Evolutionary conservation across 2,888 invertebrate species (phyloP).

Genomic region (Lucinisca nassula): DNA sequence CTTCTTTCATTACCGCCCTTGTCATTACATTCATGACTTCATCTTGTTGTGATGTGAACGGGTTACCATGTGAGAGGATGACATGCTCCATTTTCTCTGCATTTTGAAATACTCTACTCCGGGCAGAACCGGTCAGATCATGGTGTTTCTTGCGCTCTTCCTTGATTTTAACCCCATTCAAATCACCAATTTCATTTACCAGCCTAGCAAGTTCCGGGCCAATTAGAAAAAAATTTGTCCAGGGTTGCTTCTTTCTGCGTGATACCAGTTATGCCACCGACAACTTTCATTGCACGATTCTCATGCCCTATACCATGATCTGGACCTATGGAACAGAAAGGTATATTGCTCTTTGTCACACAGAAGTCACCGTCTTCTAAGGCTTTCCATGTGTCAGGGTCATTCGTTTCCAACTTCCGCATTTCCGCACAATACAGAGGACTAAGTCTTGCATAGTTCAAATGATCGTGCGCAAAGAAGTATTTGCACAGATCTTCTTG

Average conservation of each 20-base stretch:
- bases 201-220: not conserved
- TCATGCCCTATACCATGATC: not conserved
- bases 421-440: not conserved
- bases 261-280: not conserved
- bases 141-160: not conserved
- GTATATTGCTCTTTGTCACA: constrained; percentile 11
- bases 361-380: not conserved
- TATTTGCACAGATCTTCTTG: constrained; percentile 3
- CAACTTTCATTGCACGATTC: constrained; percentile 1
- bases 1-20: not conserved
- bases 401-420: not conserved
- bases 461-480: constrained; percentile 8
- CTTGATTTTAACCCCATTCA: not conserved
- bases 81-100: not conserved
- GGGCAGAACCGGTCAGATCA: not conserved
- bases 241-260: not conserved
- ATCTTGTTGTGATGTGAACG: not conserved
- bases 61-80: constrained; percentile 1
- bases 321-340: constrained; percentile 1
- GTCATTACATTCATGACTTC: not conserved
- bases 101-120: constrained; percentile 1
- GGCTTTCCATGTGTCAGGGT: not conserved
- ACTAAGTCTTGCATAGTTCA: not conserved
- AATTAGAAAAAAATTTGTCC: constrained; percentile 3
- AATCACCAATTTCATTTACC: not conserved